These are phyloP conservation scores for Lycophotia porphyrea DNA, from an alignment of 2,888 invertebrate genomes.

Conservation along the genomic window DNA sequence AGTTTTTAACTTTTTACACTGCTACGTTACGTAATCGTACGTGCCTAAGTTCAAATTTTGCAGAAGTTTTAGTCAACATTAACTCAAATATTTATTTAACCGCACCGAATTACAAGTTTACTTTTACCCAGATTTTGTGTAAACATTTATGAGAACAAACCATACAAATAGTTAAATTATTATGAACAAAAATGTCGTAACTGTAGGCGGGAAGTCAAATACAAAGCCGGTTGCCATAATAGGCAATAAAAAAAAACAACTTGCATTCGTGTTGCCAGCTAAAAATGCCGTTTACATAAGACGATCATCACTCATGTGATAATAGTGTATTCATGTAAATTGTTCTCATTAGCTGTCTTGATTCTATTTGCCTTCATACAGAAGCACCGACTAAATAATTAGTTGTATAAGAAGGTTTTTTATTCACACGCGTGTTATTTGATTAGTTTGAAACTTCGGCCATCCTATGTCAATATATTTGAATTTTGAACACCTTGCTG, in stretches of 20 bases:
- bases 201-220: conserved; percentile 79
- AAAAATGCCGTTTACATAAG: conserved; percentile 79
- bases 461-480: conserved; percentile 51
- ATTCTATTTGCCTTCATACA: conserved; percentile 75
- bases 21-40: conserved; percentile 9
- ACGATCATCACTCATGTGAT: conserved; percentile 80
- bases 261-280: conserved; percentile 73
- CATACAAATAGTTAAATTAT: conserved; percentile 65
- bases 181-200: conserved; percentile 75
- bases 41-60: conserved; percentile 23
- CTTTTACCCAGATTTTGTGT: conserved; percentile 51
- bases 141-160: conserved; percentile 57
- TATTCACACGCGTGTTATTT: conserved; percentile 59
- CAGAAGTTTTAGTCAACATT: conserved; percentile 27
- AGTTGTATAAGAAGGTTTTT: conserved; percentile 64
- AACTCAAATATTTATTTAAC: conserved; percentile 39
- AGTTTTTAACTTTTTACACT: neutral
- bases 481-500: conserved; percentile 47
- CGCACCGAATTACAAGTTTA: conserved; percentile 39
- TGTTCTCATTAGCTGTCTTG: conserved; percentile 83
- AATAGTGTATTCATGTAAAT: conserved; percentile 87
- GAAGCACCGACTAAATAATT: conserved; percentile 71
- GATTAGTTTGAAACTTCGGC: conserved; percentile 44
- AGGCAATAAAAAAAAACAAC: conserved; percentile 79
- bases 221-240: conserved; percentile 79